phyloP scores from a whole-genome alignment of 2,888 invertebrate species.

The Lottia scabra region DNA sequence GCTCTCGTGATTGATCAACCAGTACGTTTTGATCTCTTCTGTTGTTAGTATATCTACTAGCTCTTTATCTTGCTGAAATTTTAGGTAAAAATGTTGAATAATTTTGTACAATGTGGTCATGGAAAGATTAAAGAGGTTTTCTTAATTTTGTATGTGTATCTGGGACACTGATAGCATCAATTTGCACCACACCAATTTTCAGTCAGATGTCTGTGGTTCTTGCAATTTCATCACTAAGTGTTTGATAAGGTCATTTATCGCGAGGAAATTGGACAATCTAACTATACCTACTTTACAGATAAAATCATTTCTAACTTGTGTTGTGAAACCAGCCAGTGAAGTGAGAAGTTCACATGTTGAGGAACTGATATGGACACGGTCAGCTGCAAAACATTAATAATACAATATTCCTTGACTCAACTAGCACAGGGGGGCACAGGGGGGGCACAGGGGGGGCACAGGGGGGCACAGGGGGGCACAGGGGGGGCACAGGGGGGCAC shows the following conservation, averaged over 20 bases:
- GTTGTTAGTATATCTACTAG: neutral
- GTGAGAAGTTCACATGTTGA: constrained; percentile 25
- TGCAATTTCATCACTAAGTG: too few relatives aligned
- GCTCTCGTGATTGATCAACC: constrained; percentile 10
- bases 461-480: too few relatives aligned
- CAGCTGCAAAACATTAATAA: constrained; percentile 13
- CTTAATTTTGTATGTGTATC: too few relatives aligned
- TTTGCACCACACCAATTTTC: too few relatives aligned
- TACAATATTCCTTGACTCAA: neutral
- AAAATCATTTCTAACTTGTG: constrained; percentile 22
- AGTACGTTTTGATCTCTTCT: constrained; percentile 6
- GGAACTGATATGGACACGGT: constrained; percentile 29
- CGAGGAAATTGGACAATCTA: neutral
- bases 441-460: too few relatives aligned
- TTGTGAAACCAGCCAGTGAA: constrained; percentile 22
- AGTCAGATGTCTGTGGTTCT: too few relatives aligned
- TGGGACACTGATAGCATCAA: too few relatives aligned
- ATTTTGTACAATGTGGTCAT: too few relatives aligned
- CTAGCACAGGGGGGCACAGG: too few relatives aligned
- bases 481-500: too few relatives aligned
- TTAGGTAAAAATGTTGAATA: neutral
- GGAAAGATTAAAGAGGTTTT: too few relatives aligned
- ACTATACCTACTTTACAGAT: neutral
- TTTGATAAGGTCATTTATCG: too few relatives aligned
- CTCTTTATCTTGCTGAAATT: constrained; percentile 10